Percentiles rank a stretch among this genome's conserved stretches.
Conservation (phyloP, 1,140 invertebrate species). For the Druon quercuslanigerum region DNA sequence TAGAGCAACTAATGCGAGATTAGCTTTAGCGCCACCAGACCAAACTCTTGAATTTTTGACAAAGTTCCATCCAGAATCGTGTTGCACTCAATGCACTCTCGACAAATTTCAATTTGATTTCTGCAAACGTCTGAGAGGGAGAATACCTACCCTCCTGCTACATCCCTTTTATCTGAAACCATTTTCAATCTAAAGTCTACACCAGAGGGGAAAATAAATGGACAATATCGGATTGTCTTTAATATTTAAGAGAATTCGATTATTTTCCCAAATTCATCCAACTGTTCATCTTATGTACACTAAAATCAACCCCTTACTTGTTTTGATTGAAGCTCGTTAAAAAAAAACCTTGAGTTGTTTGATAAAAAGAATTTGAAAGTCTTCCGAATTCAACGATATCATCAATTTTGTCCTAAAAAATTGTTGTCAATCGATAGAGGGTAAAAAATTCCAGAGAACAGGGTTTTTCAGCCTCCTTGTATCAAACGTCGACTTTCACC, state of each 20-base stretch:
- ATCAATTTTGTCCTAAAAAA: no score
- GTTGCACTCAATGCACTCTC: background rate
- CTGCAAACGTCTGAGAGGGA: background rate
- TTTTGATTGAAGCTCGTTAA: no score
- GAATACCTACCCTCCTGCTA: background rate
- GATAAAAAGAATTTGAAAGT: no score
- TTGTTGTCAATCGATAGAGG: no score
- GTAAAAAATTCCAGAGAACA: no score
- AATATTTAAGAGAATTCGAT: slow-evolving; percentile 1
- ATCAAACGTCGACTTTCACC: no score
- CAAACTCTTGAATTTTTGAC: slow-evolving; percentile 10
- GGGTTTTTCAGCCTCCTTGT: no score
- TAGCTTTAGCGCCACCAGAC: background rate
- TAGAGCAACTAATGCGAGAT: background rate
- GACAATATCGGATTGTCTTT: background rate
- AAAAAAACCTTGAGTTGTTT: no score
- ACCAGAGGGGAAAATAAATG: background rate
- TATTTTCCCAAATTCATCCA: background rate
- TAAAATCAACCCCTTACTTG: no score
- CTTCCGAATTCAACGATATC: no score
- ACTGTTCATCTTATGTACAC: no score
- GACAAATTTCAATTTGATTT: background rate
- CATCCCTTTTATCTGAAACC: background rate
- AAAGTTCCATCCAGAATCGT: background rate
- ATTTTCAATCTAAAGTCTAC: slow-evolving; percentile 19